Percentiles rank a stretch among this genome's conserved stretches.
These are phyloP conservation scores for Drosophila anomalipes DNA, from an alignment of 2,888 invertebrate species.

Conservation along the genomic window DNA sequence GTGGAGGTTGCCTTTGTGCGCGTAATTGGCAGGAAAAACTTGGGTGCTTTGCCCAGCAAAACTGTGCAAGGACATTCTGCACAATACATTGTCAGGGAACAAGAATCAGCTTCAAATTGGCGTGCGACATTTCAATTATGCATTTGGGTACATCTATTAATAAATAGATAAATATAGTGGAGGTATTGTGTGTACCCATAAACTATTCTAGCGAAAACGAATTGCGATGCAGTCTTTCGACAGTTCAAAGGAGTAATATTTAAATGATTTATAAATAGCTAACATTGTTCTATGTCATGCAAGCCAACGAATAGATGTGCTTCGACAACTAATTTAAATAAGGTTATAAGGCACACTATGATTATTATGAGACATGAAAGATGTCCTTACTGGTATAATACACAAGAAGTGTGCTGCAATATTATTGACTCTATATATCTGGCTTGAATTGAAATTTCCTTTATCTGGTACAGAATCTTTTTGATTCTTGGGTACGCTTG, in stretches of 20 bases:
- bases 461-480: no score
- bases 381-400: background rate
- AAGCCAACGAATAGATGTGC: background rate
- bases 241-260: background rate
- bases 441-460: no score
- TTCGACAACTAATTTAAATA: background rate
- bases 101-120: slow-evolving; percentile 9
- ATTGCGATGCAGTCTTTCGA: background rate
- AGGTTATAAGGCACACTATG: background rate
- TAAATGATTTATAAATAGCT: background rate
- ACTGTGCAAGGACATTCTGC: slow-evolving; percentile 6
- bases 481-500: no score
- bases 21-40: slow-evolving; percentile 66
- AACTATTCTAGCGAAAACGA: background rate
- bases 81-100: slow-evolving; percentile 5
- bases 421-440: background rate
- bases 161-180: background rate
- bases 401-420: background rate
- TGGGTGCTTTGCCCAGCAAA: background rate
- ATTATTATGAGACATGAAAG: background rate
- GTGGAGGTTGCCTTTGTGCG: slow-evolving; percentile 45
- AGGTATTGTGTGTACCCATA: background rate
- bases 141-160: background rate
- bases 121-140: slow-evolving; percentile 1
- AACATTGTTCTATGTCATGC: background rate